Conservation (phyloP, 2,797 vertebrate species). For the Erethizon dorsatum region DNA sequence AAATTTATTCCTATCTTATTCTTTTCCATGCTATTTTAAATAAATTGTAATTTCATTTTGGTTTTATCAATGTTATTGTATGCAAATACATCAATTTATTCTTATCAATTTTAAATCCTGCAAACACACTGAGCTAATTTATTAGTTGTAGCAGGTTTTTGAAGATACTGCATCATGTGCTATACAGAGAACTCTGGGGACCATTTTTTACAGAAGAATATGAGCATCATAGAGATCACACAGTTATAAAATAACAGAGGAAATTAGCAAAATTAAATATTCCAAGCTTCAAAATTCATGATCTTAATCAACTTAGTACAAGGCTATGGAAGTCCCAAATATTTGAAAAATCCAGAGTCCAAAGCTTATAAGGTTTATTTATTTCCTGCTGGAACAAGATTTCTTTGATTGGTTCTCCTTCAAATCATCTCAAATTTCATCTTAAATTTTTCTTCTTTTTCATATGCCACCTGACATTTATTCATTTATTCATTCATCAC, state of each 20-base stretch:
- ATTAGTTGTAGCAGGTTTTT: background rate
- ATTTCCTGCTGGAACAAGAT: background rate
- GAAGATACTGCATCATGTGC: background rate
- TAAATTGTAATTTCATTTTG: constrained; percentile 43
- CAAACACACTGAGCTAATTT: background rate
- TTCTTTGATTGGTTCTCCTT: background rate
- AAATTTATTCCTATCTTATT: background rate
- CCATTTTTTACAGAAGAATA: background rate
- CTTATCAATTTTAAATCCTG: background rate
- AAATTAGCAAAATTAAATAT: constrained; percentile 40
- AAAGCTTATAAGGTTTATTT: constrained; percentile 1
- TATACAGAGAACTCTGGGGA: background rate
- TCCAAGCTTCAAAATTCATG: background rate
- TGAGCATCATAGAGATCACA: background rate
- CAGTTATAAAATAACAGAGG: background rate
- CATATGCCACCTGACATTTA: background rate
- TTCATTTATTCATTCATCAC: background rate
- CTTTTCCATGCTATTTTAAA: background rate
- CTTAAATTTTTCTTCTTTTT: background rate
- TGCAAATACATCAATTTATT: background rate
- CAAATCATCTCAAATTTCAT: background rate
- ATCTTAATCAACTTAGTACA: background rate
- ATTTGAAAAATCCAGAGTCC: constrained; percentile 18
- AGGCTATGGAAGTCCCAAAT: background rate
- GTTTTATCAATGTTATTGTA: background rate